Evolutionary conservation across 2,888 invertebrate species (phyloP).

Genomic region (Busseola fusca): DNA sequence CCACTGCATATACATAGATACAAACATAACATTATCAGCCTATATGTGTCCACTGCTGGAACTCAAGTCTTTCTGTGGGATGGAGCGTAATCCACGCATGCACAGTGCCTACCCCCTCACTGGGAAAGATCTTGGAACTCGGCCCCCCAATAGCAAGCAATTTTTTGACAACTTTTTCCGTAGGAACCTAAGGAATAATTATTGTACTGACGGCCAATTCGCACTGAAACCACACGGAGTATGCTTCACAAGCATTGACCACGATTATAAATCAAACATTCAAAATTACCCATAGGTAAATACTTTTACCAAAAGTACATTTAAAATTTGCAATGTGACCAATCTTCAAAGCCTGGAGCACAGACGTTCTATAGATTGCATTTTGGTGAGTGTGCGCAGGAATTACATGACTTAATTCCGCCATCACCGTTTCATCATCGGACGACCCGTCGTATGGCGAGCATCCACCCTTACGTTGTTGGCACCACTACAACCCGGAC

Average conservation of each 20-base stretch:
- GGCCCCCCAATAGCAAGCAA: background rate
- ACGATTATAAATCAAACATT: background rate
- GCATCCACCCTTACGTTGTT: no score
- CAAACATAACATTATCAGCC: background rate
- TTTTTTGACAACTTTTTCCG: no score
- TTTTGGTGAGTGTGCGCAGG: no score
- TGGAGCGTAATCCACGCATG: background rate
- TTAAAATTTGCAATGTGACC: constrained; percentile 11
- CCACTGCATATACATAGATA: background rate
- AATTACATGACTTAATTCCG: no score
- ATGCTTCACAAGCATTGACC: background rate
- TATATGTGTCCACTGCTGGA: background rate
- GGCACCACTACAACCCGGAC: no score
- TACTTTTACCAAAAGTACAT: background rate
- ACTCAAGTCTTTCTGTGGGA: background rate
- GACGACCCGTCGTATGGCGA: no score
- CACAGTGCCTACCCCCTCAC: background rate
- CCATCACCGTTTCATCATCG: no score
- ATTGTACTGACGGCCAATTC: background rate
- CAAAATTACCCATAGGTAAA: background rate
- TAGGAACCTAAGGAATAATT: background rate
- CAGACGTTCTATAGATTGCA: no score
- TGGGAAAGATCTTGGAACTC: background rate
- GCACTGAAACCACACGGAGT: background rate
- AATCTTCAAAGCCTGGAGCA: no score